Percentiles rank a stretch among this genome's conserved stretches.
Evolutionary conservation across 2,113 vertebrate species (phyloP).

Genomic region (Athene cunicularia): DNA sequence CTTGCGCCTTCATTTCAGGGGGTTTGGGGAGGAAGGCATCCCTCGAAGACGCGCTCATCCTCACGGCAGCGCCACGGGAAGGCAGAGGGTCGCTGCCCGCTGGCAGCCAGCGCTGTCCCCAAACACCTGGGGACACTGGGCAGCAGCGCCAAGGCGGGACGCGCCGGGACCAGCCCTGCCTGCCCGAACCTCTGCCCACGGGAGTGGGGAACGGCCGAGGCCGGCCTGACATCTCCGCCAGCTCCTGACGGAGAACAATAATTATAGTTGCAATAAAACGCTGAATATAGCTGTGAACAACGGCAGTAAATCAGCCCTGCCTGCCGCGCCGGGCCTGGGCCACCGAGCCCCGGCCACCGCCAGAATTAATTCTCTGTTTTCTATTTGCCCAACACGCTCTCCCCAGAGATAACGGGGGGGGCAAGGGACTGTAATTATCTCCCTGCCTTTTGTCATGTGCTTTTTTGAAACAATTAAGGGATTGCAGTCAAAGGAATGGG

Average conservation of each 20-base stretch:
- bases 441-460: neutral
- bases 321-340: neutral
- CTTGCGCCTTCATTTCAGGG: fast-evolving
- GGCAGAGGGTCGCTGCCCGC: neutral
- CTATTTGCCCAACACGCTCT: slow-evolving; percentile 19
- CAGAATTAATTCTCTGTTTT: neutral
- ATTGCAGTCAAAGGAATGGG: neutral
- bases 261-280: neutral
- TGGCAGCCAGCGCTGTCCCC: neutral
- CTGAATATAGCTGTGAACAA: neutral
- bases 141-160: fast-evolving
- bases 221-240: fast-evolving
- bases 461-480: neutral
- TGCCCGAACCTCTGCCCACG: neutral
- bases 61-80: neutral
- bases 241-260: neutral
- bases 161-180: neutral
- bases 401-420: slow-evolving; percentile 7
- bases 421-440: slow-evolving; percentile 59
- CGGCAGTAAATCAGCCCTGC: neutral
- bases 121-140: fast-evolving
- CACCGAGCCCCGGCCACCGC: neutral
- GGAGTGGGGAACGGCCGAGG: neutral
- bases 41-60: fast-evolving
- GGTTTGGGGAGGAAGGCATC: neutral